Percentiles rank a stretch among this genome's conserved stretches.
Conservation (phyloP, 2,797 vertebrate species). For the Girardinus metallicus region DNA sequence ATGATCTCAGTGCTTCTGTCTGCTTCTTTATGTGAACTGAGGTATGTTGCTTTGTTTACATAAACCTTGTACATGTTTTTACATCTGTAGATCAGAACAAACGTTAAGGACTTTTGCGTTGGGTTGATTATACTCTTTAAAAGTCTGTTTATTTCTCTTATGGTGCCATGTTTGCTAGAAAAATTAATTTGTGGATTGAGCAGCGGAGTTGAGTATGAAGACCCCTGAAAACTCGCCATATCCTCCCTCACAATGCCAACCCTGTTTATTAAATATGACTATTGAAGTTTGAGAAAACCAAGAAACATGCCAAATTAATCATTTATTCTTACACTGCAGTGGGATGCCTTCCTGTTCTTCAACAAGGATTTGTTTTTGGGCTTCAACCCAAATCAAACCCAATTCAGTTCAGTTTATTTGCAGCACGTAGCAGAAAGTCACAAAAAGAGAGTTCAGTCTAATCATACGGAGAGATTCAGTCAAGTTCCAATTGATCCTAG, state of each 20-base stretch:
- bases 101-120: background rate
- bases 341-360: background rate
- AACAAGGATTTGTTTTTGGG: background rate
- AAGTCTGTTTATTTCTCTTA: background rate
- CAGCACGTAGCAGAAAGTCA: background rate
- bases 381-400: background rate
- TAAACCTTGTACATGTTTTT: background rate
- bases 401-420: background rate
- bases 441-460: background rate
- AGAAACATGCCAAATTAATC: background rate
- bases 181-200: background rate
- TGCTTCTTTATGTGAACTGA: conserved; percentile 19
- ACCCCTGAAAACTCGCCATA: background rate
- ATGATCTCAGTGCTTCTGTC: conserved; percentile 7
- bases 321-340: background rate
- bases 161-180: background rate
- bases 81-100: background rate
- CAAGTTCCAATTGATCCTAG: background rate
- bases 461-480: no score
- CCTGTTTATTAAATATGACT: background rate
- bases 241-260: background rate
- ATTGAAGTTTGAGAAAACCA: background rate
- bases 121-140: no score
- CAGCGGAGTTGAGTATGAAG: background rate
- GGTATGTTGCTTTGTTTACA: background rate